Conservation (phyloP, 2,797 vertebrate species). For the Coranthus polyacanthus region DNA sequence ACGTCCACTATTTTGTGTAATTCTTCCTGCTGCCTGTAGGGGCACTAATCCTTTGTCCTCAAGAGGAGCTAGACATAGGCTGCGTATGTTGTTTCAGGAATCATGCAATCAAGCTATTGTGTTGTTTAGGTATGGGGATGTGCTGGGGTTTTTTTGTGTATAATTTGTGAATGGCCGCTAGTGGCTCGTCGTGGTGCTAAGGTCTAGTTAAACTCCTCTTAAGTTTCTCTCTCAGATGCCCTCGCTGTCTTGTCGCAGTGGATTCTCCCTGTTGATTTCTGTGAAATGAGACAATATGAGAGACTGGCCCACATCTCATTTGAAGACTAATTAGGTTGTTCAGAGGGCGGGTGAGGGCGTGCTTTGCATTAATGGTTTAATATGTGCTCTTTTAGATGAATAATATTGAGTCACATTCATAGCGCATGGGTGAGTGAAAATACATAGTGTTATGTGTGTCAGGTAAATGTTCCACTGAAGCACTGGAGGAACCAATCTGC, state of each 20-base stretch:
- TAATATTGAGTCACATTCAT: constrained; percentile 59
- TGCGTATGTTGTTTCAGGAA: too few species aligned
- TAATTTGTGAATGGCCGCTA: constrained; percentile 14
- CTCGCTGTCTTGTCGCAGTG: constrained; percentile 47
- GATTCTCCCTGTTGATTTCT: constrained; percentile 58
- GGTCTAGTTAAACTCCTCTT: constrained; percentile 55
- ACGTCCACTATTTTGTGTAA: too few species aligned
- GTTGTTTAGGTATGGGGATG: too few species aligned
- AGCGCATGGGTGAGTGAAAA: constrained; percentile 64
- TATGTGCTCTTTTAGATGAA: constrained; percentile 65
- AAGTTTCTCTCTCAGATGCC: constrained; percentile 44
- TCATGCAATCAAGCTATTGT: too few species aligned
- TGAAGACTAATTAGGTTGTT: constrained; percentile 78
- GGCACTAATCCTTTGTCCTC: too few species aligned
- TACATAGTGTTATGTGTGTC: constrained; percentile 41
- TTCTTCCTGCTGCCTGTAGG: too few species aligned
- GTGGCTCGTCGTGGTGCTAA: constrained; percentile 23
- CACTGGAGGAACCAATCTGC: constrained; percentile 42
- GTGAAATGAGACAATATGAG: constrained; percentile 72
- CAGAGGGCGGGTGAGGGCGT: constrained; percentile 49
- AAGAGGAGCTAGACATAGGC: too few species aligned
- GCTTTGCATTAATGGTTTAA: constrained; percentile 69
- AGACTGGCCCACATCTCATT: constrained; percentile 71
- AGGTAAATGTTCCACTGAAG: constrained; percentile 34
- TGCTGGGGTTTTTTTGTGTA: constrained; percentile 7